Percentiles rank a stretch among this genome's conserved stretches.
Conservation (phyloP, 2,888 invertebrate genomes). For the Antheraea yamamai region DNA sequence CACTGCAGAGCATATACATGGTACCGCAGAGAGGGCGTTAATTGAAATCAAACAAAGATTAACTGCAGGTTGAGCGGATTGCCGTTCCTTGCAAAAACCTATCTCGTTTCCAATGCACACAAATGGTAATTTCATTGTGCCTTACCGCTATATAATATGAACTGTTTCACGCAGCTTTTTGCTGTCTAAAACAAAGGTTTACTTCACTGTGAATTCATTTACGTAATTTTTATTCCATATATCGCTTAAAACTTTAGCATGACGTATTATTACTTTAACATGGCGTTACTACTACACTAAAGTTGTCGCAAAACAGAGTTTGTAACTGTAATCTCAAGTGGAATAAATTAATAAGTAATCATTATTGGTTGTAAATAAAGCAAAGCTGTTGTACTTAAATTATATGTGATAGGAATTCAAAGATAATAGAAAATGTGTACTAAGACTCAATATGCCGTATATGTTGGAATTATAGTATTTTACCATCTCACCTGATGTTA, state of each 20-base stretch:
- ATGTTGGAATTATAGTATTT: no score
- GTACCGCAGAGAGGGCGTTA: conserved; percentile 42
- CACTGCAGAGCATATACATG: conserved; percentile 4
- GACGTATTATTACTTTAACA: not conserved
- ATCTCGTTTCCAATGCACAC: conserved; percentile 44
- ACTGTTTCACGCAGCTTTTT: not conserved
- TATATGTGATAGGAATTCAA: no score
- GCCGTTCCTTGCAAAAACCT: conserved; percentile 48
- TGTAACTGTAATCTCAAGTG: not conserved
- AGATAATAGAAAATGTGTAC: no score
- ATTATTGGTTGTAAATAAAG: not conserved
- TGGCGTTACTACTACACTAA: not conserved
- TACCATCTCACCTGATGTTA: no score
- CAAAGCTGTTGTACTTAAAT: no score
- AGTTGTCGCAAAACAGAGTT: not conserved
- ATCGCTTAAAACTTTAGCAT: not conserved
- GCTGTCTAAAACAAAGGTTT: not conserved
- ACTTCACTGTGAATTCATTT: not conserved
- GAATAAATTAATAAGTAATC: not conserved
- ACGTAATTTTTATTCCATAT: not conserved
- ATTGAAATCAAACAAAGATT: conserved; percentile 79
- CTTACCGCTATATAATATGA: not conserved
- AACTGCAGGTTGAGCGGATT: conserved; percentile 62
- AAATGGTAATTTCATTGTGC: conserved; percentile 6
- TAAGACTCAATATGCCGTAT: no score